Conservation (phyloP, 2,113 vertebrate genomes). For the Nerophis lumbriciformis region DNA sequence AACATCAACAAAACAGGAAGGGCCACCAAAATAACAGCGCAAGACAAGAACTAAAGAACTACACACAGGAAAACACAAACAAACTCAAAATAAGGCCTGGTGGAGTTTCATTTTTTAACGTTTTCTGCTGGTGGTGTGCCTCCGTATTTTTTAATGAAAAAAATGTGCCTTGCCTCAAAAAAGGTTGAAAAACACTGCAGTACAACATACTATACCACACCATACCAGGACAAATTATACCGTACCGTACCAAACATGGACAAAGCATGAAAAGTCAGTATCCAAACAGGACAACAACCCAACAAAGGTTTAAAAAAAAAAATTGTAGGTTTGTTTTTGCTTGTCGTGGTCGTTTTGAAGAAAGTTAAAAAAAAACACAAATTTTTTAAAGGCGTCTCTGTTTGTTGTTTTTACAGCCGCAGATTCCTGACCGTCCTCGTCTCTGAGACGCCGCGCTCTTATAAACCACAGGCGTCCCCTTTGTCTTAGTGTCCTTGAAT, state of each 20-base stretch:
- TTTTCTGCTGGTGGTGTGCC: too few species aligned
- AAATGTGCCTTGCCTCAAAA: too few species aligned
- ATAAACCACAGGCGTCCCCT: conserved; percentile 20
- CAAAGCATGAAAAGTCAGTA: neutral
- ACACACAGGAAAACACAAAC: too few species aligned
- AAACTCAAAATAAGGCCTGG: too few species aligned
- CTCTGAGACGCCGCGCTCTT: conserved; percentile 44
- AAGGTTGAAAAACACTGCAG: too few species aligned
- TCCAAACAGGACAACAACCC: neutral
- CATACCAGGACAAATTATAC: neutral
- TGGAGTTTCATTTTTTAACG: too few species aligned
- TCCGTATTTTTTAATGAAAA: too few species aligned
- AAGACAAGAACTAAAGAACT: too few species aligned
- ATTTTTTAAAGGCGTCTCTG: conserved; percentile 47
- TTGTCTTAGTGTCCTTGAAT: conserved; percentile 45
- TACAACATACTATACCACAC: too few species aligned
- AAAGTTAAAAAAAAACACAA: conserved; percentile 25
- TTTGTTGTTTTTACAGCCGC: conserved; percentile 48
- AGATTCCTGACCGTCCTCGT: conserved; percentile 34
- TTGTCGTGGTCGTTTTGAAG: conserved; percentile 27
- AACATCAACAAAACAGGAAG: too few species aligned
- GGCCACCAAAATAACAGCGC: too few species aligned
- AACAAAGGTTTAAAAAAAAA: neutral
- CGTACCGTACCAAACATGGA: neutral
- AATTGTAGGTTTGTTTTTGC: conserved; percentile 26